phyloP scores from a whole-genome alignment of 2,888 invertebrate genomes.

The Corythucha ciliata region DNA sequence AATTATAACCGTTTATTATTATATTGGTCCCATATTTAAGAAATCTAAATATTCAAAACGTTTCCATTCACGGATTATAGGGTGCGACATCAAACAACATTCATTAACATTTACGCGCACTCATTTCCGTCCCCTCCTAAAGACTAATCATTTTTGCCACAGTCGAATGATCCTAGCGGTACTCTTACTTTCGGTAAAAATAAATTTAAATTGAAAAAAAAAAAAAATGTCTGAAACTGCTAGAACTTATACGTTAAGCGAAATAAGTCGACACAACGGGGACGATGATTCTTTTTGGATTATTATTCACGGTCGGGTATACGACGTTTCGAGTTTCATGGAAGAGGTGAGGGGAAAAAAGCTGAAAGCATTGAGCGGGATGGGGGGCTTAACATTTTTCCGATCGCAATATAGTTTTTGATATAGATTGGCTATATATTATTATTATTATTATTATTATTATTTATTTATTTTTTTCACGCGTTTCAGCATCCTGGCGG shows the following conservation, averaged over 20 bases:
- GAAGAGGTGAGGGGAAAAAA: slow-evolving; percentile 51
- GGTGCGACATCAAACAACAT: too few species aligned
- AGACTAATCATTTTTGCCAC: too few species aligned
- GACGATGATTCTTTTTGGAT: slow-evolving; percentile 54
- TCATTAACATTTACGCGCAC: too few species aligned
- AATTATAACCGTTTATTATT: too few species aligned
- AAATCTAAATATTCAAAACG: too few species aligned
- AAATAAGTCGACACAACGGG: slow-evolving; percentile 58
- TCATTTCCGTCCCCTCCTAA: too few species aligned
- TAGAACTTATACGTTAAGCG: slow-evolving; percentile 38
- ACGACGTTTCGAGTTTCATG: slow-evolving; percentile 66
- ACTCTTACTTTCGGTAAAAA: too few species aligned
- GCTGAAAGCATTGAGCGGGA: not conserved
- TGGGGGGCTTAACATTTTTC: not conserved
- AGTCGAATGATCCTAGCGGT: too few species aligned
- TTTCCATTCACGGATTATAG: too few species aligned
- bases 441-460: not conserved
- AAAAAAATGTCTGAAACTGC: not conserved
- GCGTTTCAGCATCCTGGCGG: slow-evolving; percentile 35
- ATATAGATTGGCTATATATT: not conserved
- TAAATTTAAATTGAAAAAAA: too few species aligned
- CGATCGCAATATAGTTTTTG: too few species aligned
- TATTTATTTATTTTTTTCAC: not conserved
- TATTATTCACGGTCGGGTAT: slow-evolving; percentile 67
- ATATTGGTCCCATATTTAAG: too few species aligned